Evolutionary conservation across 2,797 vertebrate species (phyloP).

Genomic region (Thamnophis elegans): DNA sequence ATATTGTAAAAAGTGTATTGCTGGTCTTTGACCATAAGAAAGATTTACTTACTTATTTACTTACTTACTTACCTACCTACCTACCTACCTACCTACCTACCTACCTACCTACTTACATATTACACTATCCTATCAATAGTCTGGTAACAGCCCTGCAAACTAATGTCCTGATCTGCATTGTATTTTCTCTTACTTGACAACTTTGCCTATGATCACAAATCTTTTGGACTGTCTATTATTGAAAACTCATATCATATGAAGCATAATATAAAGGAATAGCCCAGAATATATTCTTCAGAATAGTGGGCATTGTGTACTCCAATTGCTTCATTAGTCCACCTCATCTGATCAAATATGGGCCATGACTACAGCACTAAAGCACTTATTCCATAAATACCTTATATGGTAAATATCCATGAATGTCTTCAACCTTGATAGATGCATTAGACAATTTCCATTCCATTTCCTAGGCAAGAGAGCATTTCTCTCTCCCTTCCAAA

Average conservation of each 20-base stretch:
- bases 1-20: too few relatives aligned
- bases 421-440: neutral
- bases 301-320: neutral
- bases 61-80: too few relatives aligned
- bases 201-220: neutral
- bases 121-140: neutral
- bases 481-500: too few relatives aligned
- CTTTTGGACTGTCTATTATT: neutral
- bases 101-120: too few relatives aligned
- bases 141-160: neutral
- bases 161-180: neutral
- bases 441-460: neutral
- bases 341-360: neutral
- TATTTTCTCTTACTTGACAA: neutral
- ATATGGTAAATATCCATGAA: neutral
- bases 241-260: neutral
- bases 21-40: too few relatives aligned
- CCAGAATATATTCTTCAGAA: too few relatives aligned
- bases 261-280: neutral
- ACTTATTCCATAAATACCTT: neutral
- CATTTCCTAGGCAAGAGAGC: neutral
- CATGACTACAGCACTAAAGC: neutral
- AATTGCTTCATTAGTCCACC: neutral
- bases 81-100: too few relatives aligned
- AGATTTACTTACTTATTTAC: too few relatives aligned